Evolutionary conservation across 2,113 vertebrate species (phyloP).

Genomic region (Sitta europaea): DNA sequence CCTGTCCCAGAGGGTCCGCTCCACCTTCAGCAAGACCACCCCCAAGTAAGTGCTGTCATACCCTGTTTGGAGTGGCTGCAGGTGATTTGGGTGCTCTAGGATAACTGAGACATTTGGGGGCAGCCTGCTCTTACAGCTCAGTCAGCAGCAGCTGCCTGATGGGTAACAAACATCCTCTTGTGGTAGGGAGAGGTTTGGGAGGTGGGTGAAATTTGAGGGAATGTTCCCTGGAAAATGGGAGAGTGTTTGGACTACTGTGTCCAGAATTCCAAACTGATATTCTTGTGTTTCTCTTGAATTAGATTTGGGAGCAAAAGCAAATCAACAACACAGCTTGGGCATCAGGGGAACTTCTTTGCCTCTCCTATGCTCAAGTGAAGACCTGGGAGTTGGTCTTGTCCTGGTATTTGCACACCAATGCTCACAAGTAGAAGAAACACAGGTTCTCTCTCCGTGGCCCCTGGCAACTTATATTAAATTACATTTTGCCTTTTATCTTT

Average conservation of each 20-base stretch:
- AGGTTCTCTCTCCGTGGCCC: neutral
- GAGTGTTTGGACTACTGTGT: fast-evolving
- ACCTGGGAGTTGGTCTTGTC: neutral
- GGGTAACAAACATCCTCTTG: fast-evolving
- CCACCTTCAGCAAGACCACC: conserved; percentile 84
- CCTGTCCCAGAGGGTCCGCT: conserved; percentile 86
- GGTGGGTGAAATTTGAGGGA: neutral
- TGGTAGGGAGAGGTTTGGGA: neutral
- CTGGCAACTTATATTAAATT: neutral
- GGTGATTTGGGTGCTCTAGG: neutral
- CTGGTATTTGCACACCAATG: neutral
- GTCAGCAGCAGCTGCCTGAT: neutral
- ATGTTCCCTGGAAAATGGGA: too few relatives aligned
- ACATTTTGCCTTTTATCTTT: conserved; percentile 11
- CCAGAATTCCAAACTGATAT: neutral
- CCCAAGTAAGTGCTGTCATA: conserved; percentile 78
- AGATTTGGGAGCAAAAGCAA: conserved; percentile 95
- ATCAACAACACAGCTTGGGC: conserved; percentile 75
- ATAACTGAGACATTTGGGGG: neutral
- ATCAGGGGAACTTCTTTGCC: conserved; percentile 88
- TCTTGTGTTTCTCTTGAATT: conserved; percentile 21
- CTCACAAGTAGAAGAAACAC: neutral
- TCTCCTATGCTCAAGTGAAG: conserved; percentile 88
- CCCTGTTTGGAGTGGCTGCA: neutral
- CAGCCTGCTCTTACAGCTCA: fast-evolving